Percentiles rank a stretch among this genome's conserved stretches.
These are phyloP conservation scores for Yponomeuta cagnagella DNA, from an alignment of 2,888 invertebrate genomes.

Conservation along the genomic window DNA sequence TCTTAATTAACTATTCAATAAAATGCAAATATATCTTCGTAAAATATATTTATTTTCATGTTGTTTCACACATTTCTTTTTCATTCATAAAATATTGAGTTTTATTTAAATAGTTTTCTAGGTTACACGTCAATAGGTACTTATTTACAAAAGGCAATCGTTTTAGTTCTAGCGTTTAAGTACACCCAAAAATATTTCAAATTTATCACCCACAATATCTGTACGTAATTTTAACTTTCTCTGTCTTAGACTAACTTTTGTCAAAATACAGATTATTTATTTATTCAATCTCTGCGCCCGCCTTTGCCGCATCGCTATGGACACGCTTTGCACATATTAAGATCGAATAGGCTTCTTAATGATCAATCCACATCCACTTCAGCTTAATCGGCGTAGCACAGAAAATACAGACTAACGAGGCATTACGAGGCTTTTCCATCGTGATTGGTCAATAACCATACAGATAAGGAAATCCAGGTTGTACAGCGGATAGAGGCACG, in stretches of 20 bases:
- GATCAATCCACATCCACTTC: no score
- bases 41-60: not conserved
- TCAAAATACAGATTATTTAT: no score
- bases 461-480: slow-evolving; percentile 67
- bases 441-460: slow-evolving; percentile 67
- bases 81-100: not conserved
- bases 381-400: no score
- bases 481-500: slow-evolving; percentile 74
- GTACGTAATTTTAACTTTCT: no score
- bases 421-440: no score
- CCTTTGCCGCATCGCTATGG: no score
- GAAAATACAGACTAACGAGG: no score
- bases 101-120: not conserved
- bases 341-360: no score
- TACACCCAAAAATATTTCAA: not conserved
- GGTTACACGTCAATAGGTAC: not conserved
- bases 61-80: not conserved
- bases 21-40: not conserved
- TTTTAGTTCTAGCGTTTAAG: not conserved
- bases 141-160: not conserved
- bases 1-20: no score
- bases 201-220: not conserved
- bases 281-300: no score
- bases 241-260: no score
- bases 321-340: no score